phyloP scores from a whole-genome alignment of 92 coral and sea anemone genomes.

The Epizoanthus rinbou region DNA sequence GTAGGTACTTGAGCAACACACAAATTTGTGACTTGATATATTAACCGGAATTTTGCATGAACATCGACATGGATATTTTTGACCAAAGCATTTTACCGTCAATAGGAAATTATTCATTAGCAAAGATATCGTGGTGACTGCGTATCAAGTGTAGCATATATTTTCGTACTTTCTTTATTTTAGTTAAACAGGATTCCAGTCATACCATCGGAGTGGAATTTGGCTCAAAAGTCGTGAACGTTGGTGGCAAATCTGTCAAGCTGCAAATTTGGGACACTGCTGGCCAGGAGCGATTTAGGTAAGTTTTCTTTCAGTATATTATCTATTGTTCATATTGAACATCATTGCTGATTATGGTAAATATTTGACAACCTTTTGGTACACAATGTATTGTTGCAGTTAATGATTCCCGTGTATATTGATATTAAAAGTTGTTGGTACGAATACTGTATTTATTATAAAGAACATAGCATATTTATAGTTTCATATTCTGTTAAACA shows the following conservation, averaged over 20 bases:
- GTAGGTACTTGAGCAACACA: not conserved
- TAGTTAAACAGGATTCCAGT: conserved; percentile 99
- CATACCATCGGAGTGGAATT: conserved; percentile 99
- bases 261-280: conserved; percentile 99
- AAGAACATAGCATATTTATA: not conserved
- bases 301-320: not conserved
- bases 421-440: too few relatives aligned
- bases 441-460: too few relatives aligned
- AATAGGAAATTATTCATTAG: not conserved
- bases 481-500: not conserved
- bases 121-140: not conserved
- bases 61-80: not conserved
- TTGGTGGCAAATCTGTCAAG: conserved; percentile 97
- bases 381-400: too few relatives aligned
- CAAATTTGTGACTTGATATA: not conserved
- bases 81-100: not conserved
- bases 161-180: not conserved
- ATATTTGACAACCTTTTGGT: not conserved
- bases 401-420: too few relatives aligned
- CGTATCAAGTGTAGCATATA: not conserved
- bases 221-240: conserved; percentile 94
- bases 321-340: not conserved
- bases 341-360: not conserved
- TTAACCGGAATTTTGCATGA: not conserved
- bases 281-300: conserved; percentile 99